Base-by-base conservation (phyloP, 2,888 invertebrate species). In the Lepidonotus clava region DNA sequence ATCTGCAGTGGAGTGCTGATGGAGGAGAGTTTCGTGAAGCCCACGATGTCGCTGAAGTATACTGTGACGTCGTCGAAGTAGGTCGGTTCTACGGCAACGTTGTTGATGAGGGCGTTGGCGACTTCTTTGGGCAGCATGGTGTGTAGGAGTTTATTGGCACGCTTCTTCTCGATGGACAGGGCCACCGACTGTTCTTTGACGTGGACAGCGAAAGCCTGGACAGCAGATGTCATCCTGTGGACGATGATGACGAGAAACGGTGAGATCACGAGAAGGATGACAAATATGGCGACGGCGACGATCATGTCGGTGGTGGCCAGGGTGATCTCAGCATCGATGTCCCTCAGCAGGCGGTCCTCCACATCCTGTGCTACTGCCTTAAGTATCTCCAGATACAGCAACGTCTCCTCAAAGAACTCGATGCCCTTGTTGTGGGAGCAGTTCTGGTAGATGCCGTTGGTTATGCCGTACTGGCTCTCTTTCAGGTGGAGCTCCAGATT, bases 21-120 rank as follows among this genome's bases (percentile, higher is more conserved):
- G 83, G 87, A 85, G 8, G 89, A 89, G 14, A 98, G 98, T 46
- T 97, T 97, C 0, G 98, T 98, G 94, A 98, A 98, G 41, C 98
- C 98, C 0, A 98, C 98, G 87, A 98, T 98, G 92, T 98, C 98
- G 92, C 98, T 98, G 95, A 98, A 98, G 67, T 98, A 95, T 96
- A 98, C 98, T 0, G 98, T 98, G 83, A 98, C 98, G 4, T 88
- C 84, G 87, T 86, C 89, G 86, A 87, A 90, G 36, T 87, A 85
- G 53, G 89, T 88, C n/a, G 90, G 88, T 6, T 87, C 71, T 18
- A 90, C 90, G 32, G 86, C 86, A 41, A 24, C 36, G 1, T 66
- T 66, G 18, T 36, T 67, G 14, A 84, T 84, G 24, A 84, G 41
- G 0, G 84, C 84, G 5, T 36, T 34, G 21, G 84, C 84, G 5